Evolutionary conservation across 2,797 vertebrate species (phyloP), one percentile per base, ranked within the genome.

Genomic region (Morelia viridis): DNA sequence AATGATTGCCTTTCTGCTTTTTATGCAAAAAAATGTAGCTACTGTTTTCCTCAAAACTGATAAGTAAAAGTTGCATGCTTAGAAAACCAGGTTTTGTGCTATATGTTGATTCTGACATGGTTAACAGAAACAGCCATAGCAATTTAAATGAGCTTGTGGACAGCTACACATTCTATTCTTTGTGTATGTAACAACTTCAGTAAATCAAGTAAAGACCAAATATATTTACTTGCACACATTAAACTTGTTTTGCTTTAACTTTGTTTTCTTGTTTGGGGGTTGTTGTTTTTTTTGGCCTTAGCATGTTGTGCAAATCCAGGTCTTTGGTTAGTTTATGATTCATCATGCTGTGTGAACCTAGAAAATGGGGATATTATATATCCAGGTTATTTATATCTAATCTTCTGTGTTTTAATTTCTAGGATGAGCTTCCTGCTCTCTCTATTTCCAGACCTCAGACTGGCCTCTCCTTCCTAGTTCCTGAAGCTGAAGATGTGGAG

Each of bases 401-500:
- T 50, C n/a, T 15, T 12, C 76, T 64, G 4, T 86, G 7, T 91
- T 31, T 88, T 83, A 62, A 24, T 89, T 46, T 2, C 19, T 96
- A 99, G 98, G 99, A 99, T 24, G 98, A 99, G 2, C 97, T 98
- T 90, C 98, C 98, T 3, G 97, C 98, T 1, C 93, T 98, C 93
- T 95, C 98, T 28, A 97, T 96, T 90, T 98, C 98, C 50, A 97
- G 98, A 93, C 98, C 98, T 5, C 98, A 98, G 96, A 98, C 98
- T 0, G 98, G 96, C 61, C 97, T 99, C 88, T 98, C 99, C 83
- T 99, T 99, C 94, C 95, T 99, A 95, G 98, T 98, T 13, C 98
- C 98, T 0, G 98, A 99, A 94, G 98, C 98, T 8, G 99, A 99
- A 92, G 99, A 99, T 94, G 94, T 99, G 85, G 99, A 99, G 91